A percentile compares a stretch with the other conserved stretches of the same genome.
phyloP scores from a whole-genome alignment of 2,113 vertebrate genomes.

The Aegotheles bennettii region DNA sequence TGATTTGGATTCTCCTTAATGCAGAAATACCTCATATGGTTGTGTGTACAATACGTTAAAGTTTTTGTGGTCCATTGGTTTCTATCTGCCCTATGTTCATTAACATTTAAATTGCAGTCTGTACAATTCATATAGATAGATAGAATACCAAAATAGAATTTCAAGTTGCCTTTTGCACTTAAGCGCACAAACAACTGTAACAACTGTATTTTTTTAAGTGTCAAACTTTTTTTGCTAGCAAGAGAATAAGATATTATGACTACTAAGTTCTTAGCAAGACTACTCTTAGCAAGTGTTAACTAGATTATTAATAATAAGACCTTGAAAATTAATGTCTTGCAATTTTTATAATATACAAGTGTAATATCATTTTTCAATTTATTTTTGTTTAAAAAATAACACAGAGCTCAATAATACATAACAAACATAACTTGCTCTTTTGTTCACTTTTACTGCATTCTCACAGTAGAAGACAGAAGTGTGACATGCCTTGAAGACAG shows the following conservation, averaged over 20 bases:
- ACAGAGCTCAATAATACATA: background rate
- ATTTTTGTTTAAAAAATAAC: background rate
- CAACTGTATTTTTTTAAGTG: background rate
- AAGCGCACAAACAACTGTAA: background rate
- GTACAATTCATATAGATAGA: background rate
- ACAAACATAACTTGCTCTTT: background rate
- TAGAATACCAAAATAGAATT: background rate
- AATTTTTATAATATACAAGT: background rate
- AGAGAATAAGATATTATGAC: background rate
- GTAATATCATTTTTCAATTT: background rate
- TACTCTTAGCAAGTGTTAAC: background rate
- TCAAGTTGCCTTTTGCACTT: background rate
- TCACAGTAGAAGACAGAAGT: background rate
- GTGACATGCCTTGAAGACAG: background rate
- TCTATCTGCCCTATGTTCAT: background rate
- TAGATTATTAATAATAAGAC: background rate
- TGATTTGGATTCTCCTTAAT: too few relatives aligned
- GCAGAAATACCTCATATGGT: too few relatives aligned
- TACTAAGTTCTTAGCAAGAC: background rate
- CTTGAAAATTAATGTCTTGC: background rate
- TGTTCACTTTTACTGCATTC: background rate
- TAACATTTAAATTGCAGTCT: background rate
- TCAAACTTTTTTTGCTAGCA: background rate
- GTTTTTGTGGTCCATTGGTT: background rate
- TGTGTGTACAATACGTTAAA: background rate